A percentile compares a stretch with the other conserved stretches of the same genome.
These are phyloP conservation scores for Xiphophorus maculatus DNA, from an alignment of 2,113 vertebrate genomes.

Conservation along the genomic window DNA sequence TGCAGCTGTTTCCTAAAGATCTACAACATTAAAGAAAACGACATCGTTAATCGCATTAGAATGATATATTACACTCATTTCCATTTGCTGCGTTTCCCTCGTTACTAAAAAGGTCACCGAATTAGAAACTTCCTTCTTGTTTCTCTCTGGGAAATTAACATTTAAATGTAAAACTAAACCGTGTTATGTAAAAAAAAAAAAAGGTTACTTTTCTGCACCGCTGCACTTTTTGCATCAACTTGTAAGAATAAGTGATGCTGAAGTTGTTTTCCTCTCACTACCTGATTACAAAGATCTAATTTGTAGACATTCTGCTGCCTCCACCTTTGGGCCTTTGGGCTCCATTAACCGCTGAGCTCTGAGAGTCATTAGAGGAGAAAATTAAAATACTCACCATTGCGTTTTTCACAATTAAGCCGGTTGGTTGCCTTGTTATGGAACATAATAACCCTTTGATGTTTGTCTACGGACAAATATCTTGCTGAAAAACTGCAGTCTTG, in stretches of 20 bases:
- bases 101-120: slow-evolving; percentile 9
- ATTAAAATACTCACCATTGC: slow-evolving; percentile 20
- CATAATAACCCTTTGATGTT: slow-evolving; percentile 1
- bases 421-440: not conserved
- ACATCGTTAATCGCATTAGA: not conserved
- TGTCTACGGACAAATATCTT: slow-evolving; percentile 9
- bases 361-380: slow-evolving; percentile 36
- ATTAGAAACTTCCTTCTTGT: slow-evolving; percentile 10
- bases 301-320: slow-evolving; percentile 14
- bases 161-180: slow-evolving; percentile 20
- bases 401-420: slow-evolving; percentile 33
- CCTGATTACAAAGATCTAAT: slow-evolving; percentile 20
- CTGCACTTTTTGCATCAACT: not conserved
- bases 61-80: slow-evolving; percentile 10
- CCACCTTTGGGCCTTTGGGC: slow-evolving; percentile 13
- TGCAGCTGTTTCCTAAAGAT: not conserved
- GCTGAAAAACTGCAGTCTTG: not conserved
- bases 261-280: slow-evolving; percentile 14
- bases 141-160: slow-evolving; percentile 6
- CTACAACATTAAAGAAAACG: not conserved
- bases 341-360: slow-evolving; percentile 14
- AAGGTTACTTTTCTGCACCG: not conserved
- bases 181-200: not conserved
- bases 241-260: slow-evolving; percentile 4
- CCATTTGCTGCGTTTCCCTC: not conserved